Base-by-base conservation (phyloP, 2,797 vertebrate genomes). In the Pseudotriccus pelzelni region DNA sequence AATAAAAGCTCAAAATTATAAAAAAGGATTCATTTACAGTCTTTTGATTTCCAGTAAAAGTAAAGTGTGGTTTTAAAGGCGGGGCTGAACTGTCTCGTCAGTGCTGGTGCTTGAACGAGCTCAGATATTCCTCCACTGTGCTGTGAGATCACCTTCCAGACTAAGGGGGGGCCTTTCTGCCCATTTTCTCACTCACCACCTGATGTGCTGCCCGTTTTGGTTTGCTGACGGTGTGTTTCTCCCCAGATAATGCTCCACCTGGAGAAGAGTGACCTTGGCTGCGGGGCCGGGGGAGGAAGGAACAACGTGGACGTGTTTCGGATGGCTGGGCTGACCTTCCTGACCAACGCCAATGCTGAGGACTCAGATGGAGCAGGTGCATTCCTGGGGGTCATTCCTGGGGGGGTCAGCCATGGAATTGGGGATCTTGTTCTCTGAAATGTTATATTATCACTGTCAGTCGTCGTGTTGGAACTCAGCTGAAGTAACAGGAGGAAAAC, bases 281-380 rank as follows among this genome's bases (percentile, higher is more conserved):
- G 99, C 36, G 99, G 99, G 1, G 99, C 98, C 21, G 99, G 99
- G 5, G 99, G 99, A 6, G 99, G 99, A 24, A 96, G 12, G 89
- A 96, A 99, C 96, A 98, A 97, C 0, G 44, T 98, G 0, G 98
- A 99, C 0, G 99, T 99, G 2, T 99, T 99, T 90, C 94, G 91
- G 25, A 96, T 98, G 58, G 98, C 98, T 1, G 99, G 99, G 23
- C 98, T 99, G 80, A 99, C 98, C 3, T 99, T 99, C 89, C 87
- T 99, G 36, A 99, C 99, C 49, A 99, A 99, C 1, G 98, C 99
- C 37, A 99, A 99, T 1, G 97, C 97, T 30, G 96, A 97, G 2
- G 96, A 98, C 9, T 93, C 95, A 11, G 77, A 53, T 43, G 93
- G 92, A 86, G 44, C 87, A 81, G 98, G 98, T 99, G 96, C 69